Evolutionary conservation across 1,140 invertebrate species (phyloP).

Genomic region (Trichomalopsis sarcophagae): DNA sequence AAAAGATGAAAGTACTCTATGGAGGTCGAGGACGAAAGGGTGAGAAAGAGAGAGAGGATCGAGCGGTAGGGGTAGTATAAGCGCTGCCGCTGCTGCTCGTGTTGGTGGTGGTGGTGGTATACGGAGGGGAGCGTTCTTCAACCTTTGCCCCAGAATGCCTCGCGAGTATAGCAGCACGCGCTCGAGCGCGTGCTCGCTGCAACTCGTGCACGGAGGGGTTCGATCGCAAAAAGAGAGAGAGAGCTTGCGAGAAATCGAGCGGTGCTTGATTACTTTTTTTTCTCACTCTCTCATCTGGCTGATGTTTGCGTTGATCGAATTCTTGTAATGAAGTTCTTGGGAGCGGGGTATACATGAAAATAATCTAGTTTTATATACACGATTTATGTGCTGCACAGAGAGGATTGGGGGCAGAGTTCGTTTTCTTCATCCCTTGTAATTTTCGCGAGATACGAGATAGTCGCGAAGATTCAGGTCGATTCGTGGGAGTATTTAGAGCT

Average conservation of each 20-base stretch:
- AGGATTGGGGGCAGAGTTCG: no score
- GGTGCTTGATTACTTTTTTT: no score
- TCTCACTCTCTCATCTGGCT: no score
- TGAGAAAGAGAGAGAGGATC: conserved; percentile 25
- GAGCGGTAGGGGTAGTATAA: not conserved
- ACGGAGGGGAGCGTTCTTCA: conserved; percentile 67
- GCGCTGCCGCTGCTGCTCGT: no score
- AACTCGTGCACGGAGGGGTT: conserved; percentile 23
- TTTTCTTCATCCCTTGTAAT: no score
- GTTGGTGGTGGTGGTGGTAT: not conserved
- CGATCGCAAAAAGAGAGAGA: not conserved
- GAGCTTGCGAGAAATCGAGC: no score
- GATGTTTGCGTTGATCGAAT: no score
- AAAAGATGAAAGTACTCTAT: conserved; percentile 49
- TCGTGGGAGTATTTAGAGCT: conserved; percentile 53
- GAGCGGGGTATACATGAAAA: no score
- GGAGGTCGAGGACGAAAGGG: conserved; percentile 59
- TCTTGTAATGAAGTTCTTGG: no score
- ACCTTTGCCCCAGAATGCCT: conserved; percentile 73
- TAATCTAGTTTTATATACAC: no score
- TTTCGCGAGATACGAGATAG: not conserved
- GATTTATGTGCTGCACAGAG: no score
- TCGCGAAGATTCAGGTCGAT: conserved; percentile 54
- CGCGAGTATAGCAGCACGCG: conserved; percentile 62
- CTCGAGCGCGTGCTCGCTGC: conserved; percentile 54